Percentiles rank a stretch among this genome's conserved stretches.
These are phyloP conservation scores for Lophotriccus pileatus DNA, from an alignment of 2,797 vertebrate species.

Conservation along the genomic window DNA sequence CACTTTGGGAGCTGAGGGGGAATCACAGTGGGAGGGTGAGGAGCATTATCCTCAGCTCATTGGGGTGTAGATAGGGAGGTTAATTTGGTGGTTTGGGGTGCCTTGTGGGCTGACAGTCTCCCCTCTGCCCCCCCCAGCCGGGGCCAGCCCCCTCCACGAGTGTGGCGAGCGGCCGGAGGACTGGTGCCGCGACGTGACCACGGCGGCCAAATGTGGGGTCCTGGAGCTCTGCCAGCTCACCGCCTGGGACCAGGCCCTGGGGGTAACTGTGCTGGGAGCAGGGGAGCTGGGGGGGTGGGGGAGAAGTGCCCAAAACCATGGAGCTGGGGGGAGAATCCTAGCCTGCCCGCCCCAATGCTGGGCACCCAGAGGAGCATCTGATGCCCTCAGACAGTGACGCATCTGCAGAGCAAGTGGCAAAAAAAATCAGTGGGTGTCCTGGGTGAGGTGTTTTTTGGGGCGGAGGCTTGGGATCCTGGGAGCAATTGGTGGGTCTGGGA, in stretches of 20 bases:
- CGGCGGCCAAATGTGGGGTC: conserved; percentile 84
- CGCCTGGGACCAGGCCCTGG: conserved; percentile 83
- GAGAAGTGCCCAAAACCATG: accelerated
- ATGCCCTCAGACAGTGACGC: accelerated
- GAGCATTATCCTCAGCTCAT: accelerated
- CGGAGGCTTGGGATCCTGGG: not conserved
- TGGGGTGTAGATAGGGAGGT: not conserved
- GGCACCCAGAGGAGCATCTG: not conserved
- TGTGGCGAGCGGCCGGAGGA: conserved; percentile 83
- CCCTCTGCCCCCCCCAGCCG: conserved; percentile 65
- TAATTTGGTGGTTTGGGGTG: accelerated
- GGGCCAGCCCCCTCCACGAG: conserved; percentile 82
- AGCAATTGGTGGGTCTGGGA: accelerated
- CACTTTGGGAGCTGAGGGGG: not conserved
- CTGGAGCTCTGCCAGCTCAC: conserved; percentile 86
- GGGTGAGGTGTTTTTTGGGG: not conserved
- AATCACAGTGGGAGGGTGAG: not conserved
- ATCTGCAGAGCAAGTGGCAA: accelerated
- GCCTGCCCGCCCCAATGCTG: accelerated
- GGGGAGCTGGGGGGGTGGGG: accelerated
- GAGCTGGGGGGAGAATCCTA: not conserved
- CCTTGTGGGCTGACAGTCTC: not conserved
- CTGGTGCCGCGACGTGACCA: conserved; percentile 88
- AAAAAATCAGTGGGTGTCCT: accelerated
- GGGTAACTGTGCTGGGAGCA: conserved; percentile 74